Conservation (phyloP, 2,113 vertebrate genomes). For the Myxocyprinus asiaticus region DNA sequence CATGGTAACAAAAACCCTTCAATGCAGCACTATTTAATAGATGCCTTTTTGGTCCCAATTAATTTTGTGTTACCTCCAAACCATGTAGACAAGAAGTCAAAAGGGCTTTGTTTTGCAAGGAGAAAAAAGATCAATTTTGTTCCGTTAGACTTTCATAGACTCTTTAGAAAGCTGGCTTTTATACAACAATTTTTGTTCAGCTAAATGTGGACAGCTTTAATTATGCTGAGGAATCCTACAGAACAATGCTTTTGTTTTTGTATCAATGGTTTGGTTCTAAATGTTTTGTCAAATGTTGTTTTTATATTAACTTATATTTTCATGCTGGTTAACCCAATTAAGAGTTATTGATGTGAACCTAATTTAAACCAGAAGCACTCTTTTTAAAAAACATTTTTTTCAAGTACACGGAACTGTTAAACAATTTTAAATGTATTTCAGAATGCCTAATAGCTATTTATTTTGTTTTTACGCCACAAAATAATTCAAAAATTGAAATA, state of each 20-base stretch:
- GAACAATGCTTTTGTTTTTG: constrained; percentile 32
- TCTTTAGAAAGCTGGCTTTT: constrained; percentile 57
- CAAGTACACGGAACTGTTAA: constrained; percentile 52
- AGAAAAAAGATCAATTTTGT: constrained; percentile 51
- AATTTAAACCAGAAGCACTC: constrained; percentile 37
- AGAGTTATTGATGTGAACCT: constrained; percentile 24
- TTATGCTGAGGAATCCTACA: constrained; percentile 29
- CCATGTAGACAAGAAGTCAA: constrained; percentile 51
- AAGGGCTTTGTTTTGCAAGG: constrained; percentile 73
- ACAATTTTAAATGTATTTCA: constrained; percentile 29
- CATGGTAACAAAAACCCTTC: constrained; percentile 48
- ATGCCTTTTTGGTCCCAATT: constrained; percentile 64
- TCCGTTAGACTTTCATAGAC: constrained; percentile 58
- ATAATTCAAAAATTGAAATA: constrained; percentile 41
- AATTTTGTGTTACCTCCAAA: constrained; percentile 55
- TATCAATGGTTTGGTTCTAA: constrained; percentile 24
- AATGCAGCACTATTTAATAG: constrained; percentile 67
- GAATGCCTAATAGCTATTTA: neutral
- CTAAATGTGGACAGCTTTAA: constrained; percentile 49
- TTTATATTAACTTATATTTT: constrained; percentile 33
- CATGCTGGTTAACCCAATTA: constrained; percentile 25
- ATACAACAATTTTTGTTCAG: constrained; percentile 48
- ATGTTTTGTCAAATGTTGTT: constrained; percentile 34
- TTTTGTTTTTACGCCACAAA: neutral
- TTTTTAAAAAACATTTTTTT: constrained; percentile 1